Evolutionary conservation across 1,140 invertebrate species (phyloP).

Genomic region (Cotesia glomerata): DNA sequence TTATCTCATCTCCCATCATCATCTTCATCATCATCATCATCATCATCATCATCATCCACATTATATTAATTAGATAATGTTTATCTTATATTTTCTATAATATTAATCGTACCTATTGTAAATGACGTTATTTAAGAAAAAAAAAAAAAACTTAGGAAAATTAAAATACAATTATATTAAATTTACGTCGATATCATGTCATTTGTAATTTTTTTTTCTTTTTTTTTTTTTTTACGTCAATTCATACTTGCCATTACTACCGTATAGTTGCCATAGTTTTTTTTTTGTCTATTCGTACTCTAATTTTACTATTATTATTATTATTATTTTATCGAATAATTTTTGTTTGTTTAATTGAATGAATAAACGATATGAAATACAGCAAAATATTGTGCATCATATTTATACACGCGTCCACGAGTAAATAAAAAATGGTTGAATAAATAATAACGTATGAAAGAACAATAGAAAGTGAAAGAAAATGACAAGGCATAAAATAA

Average conservation of each 20-base stretch:
- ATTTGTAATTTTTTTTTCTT: background rate
- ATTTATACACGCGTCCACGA: constrained; percentile 32
- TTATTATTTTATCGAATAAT: constrained; percentile 8
- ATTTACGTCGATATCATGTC: background rate
- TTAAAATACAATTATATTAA: constrained; percentile 5
- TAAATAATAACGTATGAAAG: background rate
- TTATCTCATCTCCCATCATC: background rate
- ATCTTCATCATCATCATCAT: constrained; percentile 4
- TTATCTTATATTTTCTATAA: background rate
- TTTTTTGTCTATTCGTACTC: constrained; percentile 31
- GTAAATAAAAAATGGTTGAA: background rate
- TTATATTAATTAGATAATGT: background rate
- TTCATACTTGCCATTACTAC: constrained; percentile 54
- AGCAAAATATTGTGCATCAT: constrained; percentile 42
- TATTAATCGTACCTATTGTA: background rate
- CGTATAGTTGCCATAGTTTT: constrained; percentile 56
- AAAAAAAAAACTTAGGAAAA: background rate
- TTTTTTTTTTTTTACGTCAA: constrained; percentile 35
- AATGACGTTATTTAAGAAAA: constrained; percentile 35
- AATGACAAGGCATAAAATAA: constrained; percentile 20
- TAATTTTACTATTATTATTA: constrained; percentile 24
- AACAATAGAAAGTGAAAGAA: background rate
- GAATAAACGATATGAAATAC: constrained; percentile 36
- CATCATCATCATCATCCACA: constrained; percentile 1
- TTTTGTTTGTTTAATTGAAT: constrained; percentile 39